phyloP scores from a whole-genome alignment of 2,113 vertebrate genomes.

The Heterochromis multidens region DNA sequence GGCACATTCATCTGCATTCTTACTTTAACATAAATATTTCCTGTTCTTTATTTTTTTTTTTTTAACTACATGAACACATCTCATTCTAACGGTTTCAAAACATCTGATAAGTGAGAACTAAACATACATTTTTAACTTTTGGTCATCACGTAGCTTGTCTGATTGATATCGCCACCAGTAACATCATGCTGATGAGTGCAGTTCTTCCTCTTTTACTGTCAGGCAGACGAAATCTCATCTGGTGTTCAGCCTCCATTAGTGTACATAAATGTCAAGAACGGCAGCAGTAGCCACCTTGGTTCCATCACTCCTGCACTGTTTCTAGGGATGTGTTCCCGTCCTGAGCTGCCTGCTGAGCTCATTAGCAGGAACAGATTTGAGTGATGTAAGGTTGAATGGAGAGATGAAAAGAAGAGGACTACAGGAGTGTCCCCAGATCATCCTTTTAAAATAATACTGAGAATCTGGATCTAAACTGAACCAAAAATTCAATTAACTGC shows the following conservation, averaged over 20 bases:
- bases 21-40: not conserved
- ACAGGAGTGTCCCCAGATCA: not conserved
- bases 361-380: not conserved
- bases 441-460: not conserved
- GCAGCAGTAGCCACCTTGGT: not conserved
- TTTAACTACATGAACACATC: not conserved
- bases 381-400: not conserved
- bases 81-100: not conserved
- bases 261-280: not conserved
- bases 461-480: not conserved
- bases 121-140: not conserved
- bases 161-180: not conserved
- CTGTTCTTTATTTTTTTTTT: not conserved
- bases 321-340: not conserved
- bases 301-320: not conserved
- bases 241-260: not conserved
- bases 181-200: not conserved
- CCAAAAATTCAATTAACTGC: not conserved
- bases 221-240: not conserved
- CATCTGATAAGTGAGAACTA: not conserved
- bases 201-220: not conserved
- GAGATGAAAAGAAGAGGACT: not conserved
- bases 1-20: not conserved
- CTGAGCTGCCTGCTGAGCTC: not conserved
- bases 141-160: no score